phyloP scores from a whole-genome alignment of 2,797 vertebrate genomes.

The Sciurus carolinensis region DNA sequence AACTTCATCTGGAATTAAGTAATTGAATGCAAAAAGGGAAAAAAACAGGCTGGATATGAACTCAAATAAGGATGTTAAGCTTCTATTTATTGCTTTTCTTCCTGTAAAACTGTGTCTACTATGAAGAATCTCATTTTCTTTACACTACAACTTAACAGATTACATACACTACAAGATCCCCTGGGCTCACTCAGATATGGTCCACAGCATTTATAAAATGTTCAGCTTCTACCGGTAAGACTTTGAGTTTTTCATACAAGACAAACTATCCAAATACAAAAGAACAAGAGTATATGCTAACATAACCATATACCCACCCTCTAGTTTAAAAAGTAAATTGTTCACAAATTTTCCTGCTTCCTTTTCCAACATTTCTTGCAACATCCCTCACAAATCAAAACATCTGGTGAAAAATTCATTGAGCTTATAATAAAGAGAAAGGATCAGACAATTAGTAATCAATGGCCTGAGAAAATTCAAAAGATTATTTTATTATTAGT shows the following conservation, averaged over 20 bases:
- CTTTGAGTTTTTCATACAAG: background rate
- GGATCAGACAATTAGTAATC: background rate
- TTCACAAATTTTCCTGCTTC: background rate
- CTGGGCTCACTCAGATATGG: background rate
- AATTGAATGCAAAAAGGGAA: background rate
- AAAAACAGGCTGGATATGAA: background rate
- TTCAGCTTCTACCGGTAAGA: constrained; percentile 2
- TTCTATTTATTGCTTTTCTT: background rate
- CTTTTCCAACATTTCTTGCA: background rate
- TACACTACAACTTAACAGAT: background rate
- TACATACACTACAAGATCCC: background rate
- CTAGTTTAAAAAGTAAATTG: background rate
- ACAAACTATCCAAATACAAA: constrained; percentile 21
- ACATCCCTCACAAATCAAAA: background rate
- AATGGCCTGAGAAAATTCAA: constrained; percentile 18
- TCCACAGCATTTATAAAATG: constrained; percentile 25
- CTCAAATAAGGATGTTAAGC: background rate
- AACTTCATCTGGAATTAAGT: background rate
- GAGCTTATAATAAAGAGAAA: background rate
- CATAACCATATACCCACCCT: background rate
- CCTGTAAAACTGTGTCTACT: background rate
- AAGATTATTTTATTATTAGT: constrained; percentile 2
- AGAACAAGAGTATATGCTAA: background rate
- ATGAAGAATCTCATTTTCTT: background rate
- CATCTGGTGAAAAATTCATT: background rate